Evolutionary conservation across 2,797 vertebrate species (phyloP), one percentile per base, ranked within the genome.

Genomic region (Lepus oiostolus): DNA sequence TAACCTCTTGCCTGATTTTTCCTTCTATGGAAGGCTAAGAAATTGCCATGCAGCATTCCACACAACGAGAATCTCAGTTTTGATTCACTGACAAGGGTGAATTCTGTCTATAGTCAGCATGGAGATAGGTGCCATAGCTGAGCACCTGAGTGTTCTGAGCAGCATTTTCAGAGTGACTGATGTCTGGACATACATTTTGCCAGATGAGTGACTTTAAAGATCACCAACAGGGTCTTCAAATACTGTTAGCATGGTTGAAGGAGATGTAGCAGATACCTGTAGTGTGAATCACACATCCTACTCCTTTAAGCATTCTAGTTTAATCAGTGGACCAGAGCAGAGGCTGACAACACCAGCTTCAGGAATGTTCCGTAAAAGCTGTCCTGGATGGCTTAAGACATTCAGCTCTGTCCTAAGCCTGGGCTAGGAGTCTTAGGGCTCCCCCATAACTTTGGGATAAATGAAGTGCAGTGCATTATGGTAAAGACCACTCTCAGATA

Each of bases 31-130:
- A 96, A 95, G 62, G 93, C 82, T 93, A 85, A 86, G 83, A 88
- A 96, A 93, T 87, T 89, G 76, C 75, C 87, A 75, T 84, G 83
- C 19, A 92, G 96, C 80, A 92, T 84, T 86, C 76, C 54, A 72
- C 77, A 77, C 90, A 93, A 97, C 79, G 83, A 97, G 88, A 95
- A 63, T 81, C 76, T 96, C 19, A 93, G 60, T 96, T 90, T 32
- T 93, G 91, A 95, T 84, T 96, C 62, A 90, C 50, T 94, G 94
- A 85, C 60, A 95, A 84, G 47, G 21, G 72, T 90, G 81, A 95
- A 38, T 91, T 35, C 42, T 85, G 1, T 79, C 86, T 94, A 9
- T 77, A 93, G 91, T 87, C 24, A 71, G 47, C 35, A 35, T 22
- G 30, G 65, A 94, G 54, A 52, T 17, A 85, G 85, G 58, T 85